Conservation (phyloP, 1,140 invertebrate species). For the Brachionus rotundiformis region DNA sequence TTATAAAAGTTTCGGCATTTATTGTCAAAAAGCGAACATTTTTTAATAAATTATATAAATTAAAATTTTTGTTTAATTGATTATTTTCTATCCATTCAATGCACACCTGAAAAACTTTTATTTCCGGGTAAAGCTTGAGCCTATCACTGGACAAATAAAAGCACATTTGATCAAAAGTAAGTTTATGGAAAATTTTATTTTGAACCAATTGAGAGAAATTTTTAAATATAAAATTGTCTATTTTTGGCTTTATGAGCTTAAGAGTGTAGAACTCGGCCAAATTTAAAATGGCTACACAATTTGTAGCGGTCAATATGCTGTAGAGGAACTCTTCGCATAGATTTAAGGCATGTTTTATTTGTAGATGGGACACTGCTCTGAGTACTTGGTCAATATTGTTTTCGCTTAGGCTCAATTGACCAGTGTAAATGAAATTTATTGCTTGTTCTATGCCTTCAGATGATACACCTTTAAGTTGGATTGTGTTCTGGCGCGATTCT, state of each 20-base stretch:
- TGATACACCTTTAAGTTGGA: conserved; percentile 59
- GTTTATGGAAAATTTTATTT: conserved; percentile 26
- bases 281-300: conserved; percentile 62
- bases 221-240: conserved; percentile 21
- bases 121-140: conserved; percentile 31
- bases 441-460: conserved; percentile 58
- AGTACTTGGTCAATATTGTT: conserved; percentile 62
- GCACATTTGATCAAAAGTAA: conserved; percentile 31
- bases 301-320: conserved; percentile 58
- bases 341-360: conserved; percentile 59
- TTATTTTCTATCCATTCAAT: conserved; percentile 23
- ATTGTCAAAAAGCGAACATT: conserved; percentile 47
- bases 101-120: conserved; percentile 27
- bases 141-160: neutral
- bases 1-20: conserved; percentile 35
- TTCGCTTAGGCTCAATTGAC: conserved; percentile 57
- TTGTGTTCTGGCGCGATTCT: conserved; percentile 55
- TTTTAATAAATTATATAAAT: conserved; percentile 7
- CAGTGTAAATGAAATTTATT: conserved; percentile 59
- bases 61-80: neutral
- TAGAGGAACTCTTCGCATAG: conserved; percentile 61
- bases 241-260: neutral
- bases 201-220: conserved; percentile 13
- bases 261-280: conserved; percentile 60
- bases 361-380: conserved; percentile 61